A percentile compares a stretch with the other conserved stretches of the same genome.
Conservation (phyloP, 2,888 invertebrate species). For the Mesochorus sp. region DNA sequence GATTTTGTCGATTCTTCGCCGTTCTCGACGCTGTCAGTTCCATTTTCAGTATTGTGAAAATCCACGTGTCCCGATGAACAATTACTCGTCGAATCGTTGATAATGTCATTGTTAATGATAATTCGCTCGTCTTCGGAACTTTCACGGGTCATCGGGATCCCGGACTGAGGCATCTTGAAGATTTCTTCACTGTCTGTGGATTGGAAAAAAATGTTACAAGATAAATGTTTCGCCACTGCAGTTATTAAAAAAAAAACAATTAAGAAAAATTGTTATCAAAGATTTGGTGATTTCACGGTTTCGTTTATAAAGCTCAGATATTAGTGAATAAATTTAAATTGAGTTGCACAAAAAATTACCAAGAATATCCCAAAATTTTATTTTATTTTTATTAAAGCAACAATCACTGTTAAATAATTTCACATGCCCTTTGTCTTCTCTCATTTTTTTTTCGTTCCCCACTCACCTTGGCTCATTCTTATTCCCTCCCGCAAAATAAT, state of each 20-base stretch:
- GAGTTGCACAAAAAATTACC: no score
- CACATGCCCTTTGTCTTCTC: background rate
- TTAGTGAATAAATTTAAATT: no score
- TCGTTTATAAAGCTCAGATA: background rate
- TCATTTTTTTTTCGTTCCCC: constrained; percentile 39
- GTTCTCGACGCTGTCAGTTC: background rate
- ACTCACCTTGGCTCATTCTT: constrained; percentile 44
- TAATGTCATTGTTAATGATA: constrained; percentile 3
- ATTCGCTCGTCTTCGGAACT: constrained; percentile 2
- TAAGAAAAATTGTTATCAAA: background rate
- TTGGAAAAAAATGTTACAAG: background rate
- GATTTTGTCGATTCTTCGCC: background rate
- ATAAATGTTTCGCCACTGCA: background rate
- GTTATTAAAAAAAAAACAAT: background rate
- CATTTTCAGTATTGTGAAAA: background rate
- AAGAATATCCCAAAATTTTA: no score
- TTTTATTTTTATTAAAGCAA: no score
- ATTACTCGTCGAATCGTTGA: background rate
- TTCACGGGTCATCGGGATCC: constrained; percentile 28
- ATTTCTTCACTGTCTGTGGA: background rate
- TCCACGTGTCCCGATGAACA: background rate
- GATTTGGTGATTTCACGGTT: background rate
- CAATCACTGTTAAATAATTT: no score
- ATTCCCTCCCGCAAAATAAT: constrained; percentile 54
- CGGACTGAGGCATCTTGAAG: constrained; percentile 44